Evolutionary conservation across 2,113 vertebrate species (phyloP), one percentile per base, ranked within the genome.

Genomic region (Mastomys natalensis): DNA sequence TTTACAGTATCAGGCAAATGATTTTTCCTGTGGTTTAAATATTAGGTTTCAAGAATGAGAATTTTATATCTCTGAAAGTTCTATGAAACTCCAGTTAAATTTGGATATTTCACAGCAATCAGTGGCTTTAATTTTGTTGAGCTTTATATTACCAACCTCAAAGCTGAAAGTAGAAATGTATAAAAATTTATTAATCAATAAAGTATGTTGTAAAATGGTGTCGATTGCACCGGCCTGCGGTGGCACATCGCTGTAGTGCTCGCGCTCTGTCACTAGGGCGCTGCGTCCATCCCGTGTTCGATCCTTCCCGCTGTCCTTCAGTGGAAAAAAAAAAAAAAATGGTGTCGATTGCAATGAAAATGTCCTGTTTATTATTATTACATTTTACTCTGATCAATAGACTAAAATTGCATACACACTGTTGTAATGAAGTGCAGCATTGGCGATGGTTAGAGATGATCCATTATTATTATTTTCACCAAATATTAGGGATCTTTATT

Each of bases 161-260:
- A 93, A 80, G 5, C 53, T 90, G 51, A 3, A 93, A 94, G 34
- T 93, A 93, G 66, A 34, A 90, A 87, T 81, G 16, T 64, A 72
- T 24, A 3, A 66, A 87, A 77, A 84, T 58, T 43, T 51, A 87
- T 90, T 86, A 81, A 43, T 88, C 45, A 24, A 26, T 48, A 34
- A 72, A 51, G 5, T 84, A 53, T 11, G 64, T 7, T 16, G 9
- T 90, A 78, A 76, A 76, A 43, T 45, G 51, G 16, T 31, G 17
- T 77, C 43, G 29, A 77, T 15, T 45, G 40, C 43, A 34, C n/a
- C n/a, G n/a, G n/a, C n/a, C n/a, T n/a, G n/a, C n/a, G n/a, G n/a
- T n/a, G n/a, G n/a, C n/a, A n/a, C n/a, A n/a, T n/a, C n/a, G n/a
- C n/a, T n/a, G n/a, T n/a, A n/a, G n/a, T n/a, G n/a, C n/a, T n/a